A percentile compares a stretch with the other conserved stretches of the same genome.
Evolutionary conservation across 2,888 invertebrate genomes (phyloP).

Genomic region (Parnassius orleans): DNA sequence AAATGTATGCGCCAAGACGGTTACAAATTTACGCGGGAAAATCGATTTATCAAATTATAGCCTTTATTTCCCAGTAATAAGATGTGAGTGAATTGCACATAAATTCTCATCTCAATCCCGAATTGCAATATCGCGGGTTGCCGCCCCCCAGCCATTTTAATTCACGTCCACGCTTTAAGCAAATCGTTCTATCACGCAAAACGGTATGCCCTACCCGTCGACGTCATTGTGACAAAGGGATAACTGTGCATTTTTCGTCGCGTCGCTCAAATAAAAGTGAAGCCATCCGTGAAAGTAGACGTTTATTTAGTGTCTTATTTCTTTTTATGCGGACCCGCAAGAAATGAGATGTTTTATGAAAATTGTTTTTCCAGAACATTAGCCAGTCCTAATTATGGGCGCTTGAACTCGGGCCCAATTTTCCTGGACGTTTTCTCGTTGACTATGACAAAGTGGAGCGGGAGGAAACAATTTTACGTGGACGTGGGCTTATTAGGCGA

Average conservation of each 20-base stretch:
- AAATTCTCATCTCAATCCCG: slow-evolving; percentile 38
- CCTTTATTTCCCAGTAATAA: slow-evolving; percentile 46
- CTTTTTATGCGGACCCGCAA: slow-evolving; percentile 63
- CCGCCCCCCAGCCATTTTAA: slow-evolving; percentile 59
- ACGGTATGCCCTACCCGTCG: slow-evolving; percentile 44
- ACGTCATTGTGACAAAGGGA: slow-evolving; percentile 39
- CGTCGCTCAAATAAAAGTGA: slow-evolving; percentile 54
- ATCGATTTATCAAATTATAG: slow-evolving; percentile 42
- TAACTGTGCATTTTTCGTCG: slow-evolving; percentile 53
- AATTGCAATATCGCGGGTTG: slow-evolving; percentile 48
- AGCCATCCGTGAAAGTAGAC: slow-evolving; percentile 64
- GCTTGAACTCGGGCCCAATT: slow-evolving; percentile 65
- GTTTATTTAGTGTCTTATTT: slow-evolving; percentile 74
- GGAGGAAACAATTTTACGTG: slow-evolving; percentile 62
- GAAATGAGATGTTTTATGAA: slow-evolving; percentile 75
- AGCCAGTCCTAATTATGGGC: slow-evolving; percentile 74
- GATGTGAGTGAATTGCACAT: slow-evolving; percentile 29
- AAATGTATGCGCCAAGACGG: slow-evolving; percentile 41
- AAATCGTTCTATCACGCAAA: slow-evolving; percentile 64
- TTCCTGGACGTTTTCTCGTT: slow-evolving; percentile 68
- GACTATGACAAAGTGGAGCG: slow-evolving; percentile 70
- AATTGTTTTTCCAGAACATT: slow-evolving; percentile 79
- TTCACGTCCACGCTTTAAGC: slow-evolving; percentile 49
- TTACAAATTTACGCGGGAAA: slow-evolving; percentile 40
- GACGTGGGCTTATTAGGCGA: slow-evolving; percentile 59